Evolutionary conservation across 30 jellyfish, hydroid and myxozoan genomes (phyloP).

Genomic region (Chrysaora quinquecirrha): DNA sequence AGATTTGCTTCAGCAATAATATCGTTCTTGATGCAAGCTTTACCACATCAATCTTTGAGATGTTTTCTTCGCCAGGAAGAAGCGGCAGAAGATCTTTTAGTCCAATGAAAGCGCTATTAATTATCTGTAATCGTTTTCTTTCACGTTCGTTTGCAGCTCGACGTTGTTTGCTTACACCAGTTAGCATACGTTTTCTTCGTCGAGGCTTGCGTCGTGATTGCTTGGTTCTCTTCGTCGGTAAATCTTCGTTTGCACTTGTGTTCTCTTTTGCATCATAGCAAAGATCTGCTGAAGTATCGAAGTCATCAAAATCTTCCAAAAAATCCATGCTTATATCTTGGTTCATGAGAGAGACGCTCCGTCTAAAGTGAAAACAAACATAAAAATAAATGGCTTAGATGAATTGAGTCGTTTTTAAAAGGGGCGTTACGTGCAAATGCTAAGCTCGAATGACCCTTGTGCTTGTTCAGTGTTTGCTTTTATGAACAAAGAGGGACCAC

Average conservation of each 20-base stretch:
- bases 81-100: slow-evolving; percentile 79
- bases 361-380: background rate
- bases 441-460: slow-evolving; percentile 42
- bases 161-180: slow-evolving; percentile 94
- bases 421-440: slow-evolving; percentile 67
- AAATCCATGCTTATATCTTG: slow-evolving; percentile 28
- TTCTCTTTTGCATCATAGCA: slow-evolving; percentile 40
- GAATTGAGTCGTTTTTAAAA: background rate
- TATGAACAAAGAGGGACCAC: slow-evolving; percentile 53
- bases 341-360: background rate
- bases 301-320: slow-evolving; percentile 69
- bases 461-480: slow-evolving; percentile 20
- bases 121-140: slow-evolving; percentile 79
- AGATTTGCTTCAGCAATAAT: slow-evolving; percentile 51
- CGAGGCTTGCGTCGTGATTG: slow-evolving; percentile 74
- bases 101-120: slow-evolving; percentile 79
- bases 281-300: slow-evolving; percentile 42
- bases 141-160: slow-evolving; percentile 96
- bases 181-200: slow-evolving; percentile 84
- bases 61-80: slow-evolving; percentile 84
- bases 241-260: slow-evolving; percentile 57
- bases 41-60: slow-evolving; percentile 87
- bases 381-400: background rate
- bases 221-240: slow-evolving; percentile 52
- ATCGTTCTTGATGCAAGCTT: slow-evolving; percentile 85